Conservation (phyloP, 2,888 invertebrate species). For the Sepioteuthis lessoniana region DNA sequence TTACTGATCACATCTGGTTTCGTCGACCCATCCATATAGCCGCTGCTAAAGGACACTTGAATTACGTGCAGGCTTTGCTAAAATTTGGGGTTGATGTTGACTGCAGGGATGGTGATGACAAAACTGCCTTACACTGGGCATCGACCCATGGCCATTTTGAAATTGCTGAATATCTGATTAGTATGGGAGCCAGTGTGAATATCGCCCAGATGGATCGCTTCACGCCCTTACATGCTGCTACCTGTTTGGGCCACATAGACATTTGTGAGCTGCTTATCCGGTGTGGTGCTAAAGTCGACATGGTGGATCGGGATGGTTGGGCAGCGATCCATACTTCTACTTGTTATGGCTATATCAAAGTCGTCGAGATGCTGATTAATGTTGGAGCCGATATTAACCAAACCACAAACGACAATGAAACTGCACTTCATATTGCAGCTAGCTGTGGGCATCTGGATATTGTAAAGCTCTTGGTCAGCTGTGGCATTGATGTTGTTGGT, state of each 20-base stretch:
- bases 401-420: constrained; percentile 64
- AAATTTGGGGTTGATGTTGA: constrained; percentile 64
- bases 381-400: constrained; percentile 60
- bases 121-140: constrained; percentile 69
- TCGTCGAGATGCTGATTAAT: constrained; percentile 63
- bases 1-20: constrained; percentile 62
- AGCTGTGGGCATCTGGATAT: constrained; percentile 62
- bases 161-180: constrained; percentile 60
- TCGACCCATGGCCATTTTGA: constrained; percentile 61
- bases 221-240: constrained; percentile 71
- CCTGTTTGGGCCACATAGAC: constrained; percentile 62
- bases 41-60: constrained; percentile 62
- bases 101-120: constrained; percentile 63
- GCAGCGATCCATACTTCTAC: constrained; percentile 70
- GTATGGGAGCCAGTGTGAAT: constrained; percentile 63
- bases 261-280: constrained; percentile 62
- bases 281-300: constrained; percentile 64
- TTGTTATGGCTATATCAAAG: constrained; percentile 63
- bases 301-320: constrained; percentile 69
- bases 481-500: constrained; percentile 59
- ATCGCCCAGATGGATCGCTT: constrained; percentile 68
- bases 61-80: constrained; percentile 60
- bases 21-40: constrained; percentile 69
- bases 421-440: constrained; percentile 68
- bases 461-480: constrained; percentile 59